A percentile compares a stretch with the other conserved stretches of the same genome.
Evolutionary conservation across 2,797 vertebrate species (phyloP).

Genomic region (Coilia nasus): DNA sequence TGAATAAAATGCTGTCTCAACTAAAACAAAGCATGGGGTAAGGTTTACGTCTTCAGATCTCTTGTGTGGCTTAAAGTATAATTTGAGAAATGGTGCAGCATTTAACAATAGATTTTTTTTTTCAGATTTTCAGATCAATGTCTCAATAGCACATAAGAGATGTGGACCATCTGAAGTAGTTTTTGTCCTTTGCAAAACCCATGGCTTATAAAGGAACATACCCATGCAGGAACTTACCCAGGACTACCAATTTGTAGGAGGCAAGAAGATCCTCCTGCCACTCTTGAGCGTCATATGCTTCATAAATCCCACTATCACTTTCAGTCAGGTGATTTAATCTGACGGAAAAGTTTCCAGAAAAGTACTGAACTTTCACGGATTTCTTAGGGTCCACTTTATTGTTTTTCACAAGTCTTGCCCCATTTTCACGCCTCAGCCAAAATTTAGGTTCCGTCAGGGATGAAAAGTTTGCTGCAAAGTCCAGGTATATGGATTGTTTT

Average conservation of each 20-base stretch:
- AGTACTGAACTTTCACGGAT: fast-evolving
- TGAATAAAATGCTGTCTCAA: too few relatives aligned
- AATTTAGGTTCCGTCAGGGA: fast-evolving
- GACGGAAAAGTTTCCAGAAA: constrained; percentile 30
- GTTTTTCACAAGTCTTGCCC: fast-evolving
- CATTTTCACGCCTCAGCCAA: fast-evolving
- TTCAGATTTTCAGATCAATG: too few relatives aligned
- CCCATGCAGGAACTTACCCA: constrained; percentile 53
- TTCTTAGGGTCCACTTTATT: fast-evolving
- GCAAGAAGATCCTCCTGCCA: fast-evolving
- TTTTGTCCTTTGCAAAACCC: too few relatives aligned
- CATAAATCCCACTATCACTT: constrained; percentile 45
- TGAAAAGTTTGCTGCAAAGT: fast-evolving
- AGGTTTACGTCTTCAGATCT: too few relatives aligned
- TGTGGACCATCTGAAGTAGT: too few relatives aligned
- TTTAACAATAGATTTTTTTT: too few relatives aligned
- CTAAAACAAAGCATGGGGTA: too few relatives aligned
- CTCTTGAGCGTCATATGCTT: fast-evolving
- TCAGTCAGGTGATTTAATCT: constrained; percentile 40
- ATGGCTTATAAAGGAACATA: too few relatives aligned
- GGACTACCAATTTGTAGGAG: constrained; percentile 29
- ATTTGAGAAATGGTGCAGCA: too few relatives aligned
- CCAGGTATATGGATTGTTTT: constrained; percentile 50
- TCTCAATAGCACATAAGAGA: too few relatives aligned
- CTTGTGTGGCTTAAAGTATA: too few relatives aligned